Conservation (phyloP, 2,797 vertebrate genomes). For the Notolabrus celidotus region DNA sequence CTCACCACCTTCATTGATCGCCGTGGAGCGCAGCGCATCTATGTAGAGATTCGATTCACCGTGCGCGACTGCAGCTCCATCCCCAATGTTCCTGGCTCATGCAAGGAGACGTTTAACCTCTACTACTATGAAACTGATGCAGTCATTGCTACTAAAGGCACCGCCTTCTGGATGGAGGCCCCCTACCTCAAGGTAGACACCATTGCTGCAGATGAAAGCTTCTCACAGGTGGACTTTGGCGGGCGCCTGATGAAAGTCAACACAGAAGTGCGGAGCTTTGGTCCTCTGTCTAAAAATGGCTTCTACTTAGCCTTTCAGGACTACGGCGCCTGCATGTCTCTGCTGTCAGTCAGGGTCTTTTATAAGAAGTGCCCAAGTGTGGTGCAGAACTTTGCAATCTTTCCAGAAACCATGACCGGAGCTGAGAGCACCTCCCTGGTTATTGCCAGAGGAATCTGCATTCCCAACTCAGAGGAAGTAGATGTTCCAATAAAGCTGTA, state of each 20-base stretch:
- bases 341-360: constrained; percentile 97
- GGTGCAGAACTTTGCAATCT: constrained; percentile 97
- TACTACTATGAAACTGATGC: constrained; percentile 98
- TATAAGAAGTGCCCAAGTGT: constrained; percentile 98
- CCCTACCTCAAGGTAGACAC: constrained; percentile 99
- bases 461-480: constrained; percentile 95
- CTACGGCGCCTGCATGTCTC: constrained; percentile 98
- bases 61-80: constrained; percentile 99
- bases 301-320: constrained; percentile 99
- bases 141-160: constrained; percentile 96
- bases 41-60: constrained; percentile 97
- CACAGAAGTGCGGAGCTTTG: constrained; percentile 97
- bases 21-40: constrained; percentile 94
- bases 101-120: constrained; percentile 98
- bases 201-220: constrained; percentile 97
- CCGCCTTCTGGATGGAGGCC: constrained; percentile 96
- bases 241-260: constrained; percentile 98
- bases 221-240: constrained; percentile 98
- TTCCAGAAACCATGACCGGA: constrained; percentile 98
- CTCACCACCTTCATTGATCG: constrained; percentile 97
- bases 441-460: constrained; percentile 94
- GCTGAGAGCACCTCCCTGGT: constrained; percentile 98
- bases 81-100: constrained; percentile 96
- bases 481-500: constrained; percentile 99
- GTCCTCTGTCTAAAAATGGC: constrained; percentile 94